Evolutionary conservation across 2,888 invertebrate genomes (phyloP).

Genomic region (Meloe dianella): DNA sequence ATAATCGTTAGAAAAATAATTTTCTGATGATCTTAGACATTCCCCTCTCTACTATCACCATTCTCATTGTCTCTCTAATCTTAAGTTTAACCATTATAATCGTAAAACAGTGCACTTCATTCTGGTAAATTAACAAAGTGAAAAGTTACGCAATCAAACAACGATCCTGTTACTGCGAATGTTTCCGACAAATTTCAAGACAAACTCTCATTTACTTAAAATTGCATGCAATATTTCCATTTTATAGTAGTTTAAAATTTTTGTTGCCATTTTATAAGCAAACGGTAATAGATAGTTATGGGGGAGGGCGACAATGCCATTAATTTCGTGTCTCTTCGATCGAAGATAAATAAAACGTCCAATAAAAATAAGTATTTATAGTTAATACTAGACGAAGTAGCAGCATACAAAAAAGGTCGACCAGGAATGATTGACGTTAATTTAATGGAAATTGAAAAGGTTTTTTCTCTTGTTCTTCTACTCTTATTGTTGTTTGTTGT

Average conservation of each 20-base stretch:
- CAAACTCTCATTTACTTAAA: conserved; percentile 38
- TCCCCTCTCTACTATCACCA: conserved; percentile 29
- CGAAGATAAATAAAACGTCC: not conserved
- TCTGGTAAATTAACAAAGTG: conserved; percentile 55
- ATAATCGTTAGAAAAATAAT: conserved; percentile 48
- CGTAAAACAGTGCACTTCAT: conserved; percentile 57
- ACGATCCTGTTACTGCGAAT: conserved; percentile 41
- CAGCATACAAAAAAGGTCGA: not conserved
- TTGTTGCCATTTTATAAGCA: no score
- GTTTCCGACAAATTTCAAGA: conserved; percentile 35
- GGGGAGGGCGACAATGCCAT: no score
- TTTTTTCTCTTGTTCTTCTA: not conserved
- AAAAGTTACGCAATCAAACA: conserved; percentile 57
- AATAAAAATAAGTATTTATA: no score
- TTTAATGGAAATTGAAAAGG: not conserved
- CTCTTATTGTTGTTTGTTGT: no score
- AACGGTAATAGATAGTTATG: no score
- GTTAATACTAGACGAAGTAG: not conserved
- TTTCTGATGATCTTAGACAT: conserved; percentile 45
- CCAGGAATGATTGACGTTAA: not conserved
- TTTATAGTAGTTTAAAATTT: not conserved
- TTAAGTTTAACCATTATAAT: conserved; percentile 57
- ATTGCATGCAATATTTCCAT: not conserved
- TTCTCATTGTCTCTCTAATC: conserved; percentile 43
- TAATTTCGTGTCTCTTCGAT: not conserved